Conservation (phyloP, 2,888 invertebrate species). For the Hedychridium roseum region DNA sequence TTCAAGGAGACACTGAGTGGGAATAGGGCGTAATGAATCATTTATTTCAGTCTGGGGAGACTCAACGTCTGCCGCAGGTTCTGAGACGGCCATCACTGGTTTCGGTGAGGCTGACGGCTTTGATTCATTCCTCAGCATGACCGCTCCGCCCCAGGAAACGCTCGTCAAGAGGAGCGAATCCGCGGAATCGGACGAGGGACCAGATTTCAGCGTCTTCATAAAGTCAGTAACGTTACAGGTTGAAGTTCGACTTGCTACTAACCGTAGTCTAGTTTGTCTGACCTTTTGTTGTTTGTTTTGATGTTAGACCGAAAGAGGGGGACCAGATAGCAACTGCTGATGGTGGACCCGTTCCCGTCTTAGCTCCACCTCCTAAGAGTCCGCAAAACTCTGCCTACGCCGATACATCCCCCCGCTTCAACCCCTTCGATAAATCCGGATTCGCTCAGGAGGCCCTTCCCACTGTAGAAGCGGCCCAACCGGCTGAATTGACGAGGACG, state of each 20-base stretch:
- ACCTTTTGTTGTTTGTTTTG: too few species aligned
- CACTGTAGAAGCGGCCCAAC: slow-evolving; percentile 53
- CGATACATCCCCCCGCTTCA: slow-evolving; percentile 75
- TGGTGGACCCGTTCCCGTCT: slow-evolving; percentile 71
- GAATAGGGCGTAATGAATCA: background rate
- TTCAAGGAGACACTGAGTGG: background rate
- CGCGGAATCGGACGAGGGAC: slow-evolving; percentile 80
- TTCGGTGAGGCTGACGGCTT: slow-evolving; percentile 78
- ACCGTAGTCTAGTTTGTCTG: too few species aligned
- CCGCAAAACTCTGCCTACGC: slow-evolving; percentile 65
- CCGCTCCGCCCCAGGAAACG: slow-evolving; percentile 78
- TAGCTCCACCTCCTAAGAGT: slow-evolving; percentile 78
- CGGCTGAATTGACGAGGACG: slow-evolving; percentile 59
- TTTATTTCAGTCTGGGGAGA: slow-evolving; percentile 63
- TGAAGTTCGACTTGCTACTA: too few species aligned
- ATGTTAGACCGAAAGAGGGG: slow-evolving; percentile 66
- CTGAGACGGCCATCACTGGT: slow-evolving; percentile 59
- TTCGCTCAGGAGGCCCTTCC: slow-evolving; percentile 58
- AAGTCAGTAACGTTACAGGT: slow-evolving; percentile 68
- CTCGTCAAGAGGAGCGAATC: slow-evolving; percentile 72
- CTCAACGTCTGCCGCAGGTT: slow-evolving; percentile 49
- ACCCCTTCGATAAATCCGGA: slow-evolving; percentile 78
- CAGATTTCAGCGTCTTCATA: slow-evolving; percentile 83
- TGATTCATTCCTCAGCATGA: slow-evolving; percentile 83
- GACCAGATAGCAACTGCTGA: slow-evolving; percentile 54